phyloP scores from a whole-genome alignment of 2,113 vertebrate species.

The Podarcis cretensis region DNA sequence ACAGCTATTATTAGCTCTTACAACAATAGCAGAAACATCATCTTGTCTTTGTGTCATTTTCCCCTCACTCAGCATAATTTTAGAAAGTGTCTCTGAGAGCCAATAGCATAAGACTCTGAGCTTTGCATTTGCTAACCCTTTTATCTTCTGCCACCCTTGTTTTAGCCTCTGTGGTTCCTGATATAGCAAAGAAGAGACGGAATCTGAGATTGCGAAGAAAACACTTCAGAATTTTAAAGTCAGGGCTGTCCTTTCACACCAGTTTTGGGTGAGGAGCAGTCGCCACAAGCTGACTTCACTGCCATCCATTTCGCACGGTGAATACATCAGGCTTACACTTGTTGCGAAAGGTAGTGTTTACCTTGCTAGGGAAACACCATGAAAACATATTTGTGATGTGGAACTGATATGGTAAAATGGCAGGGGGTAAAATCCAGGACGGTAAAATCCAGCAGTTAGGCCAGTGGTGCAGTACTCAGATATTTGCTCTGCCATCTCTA shows the following conservation, averaged over 20 bases:
- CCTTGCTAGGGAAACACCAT: not conserved
- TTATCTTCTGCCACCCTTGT: not conserved
- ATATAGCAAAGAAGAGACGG: not conserved
- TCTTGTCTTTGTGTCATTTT: constrained; percentile 5
- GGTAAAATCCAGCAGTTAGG: not conserved
- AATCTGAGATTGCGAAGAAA: not conserved
- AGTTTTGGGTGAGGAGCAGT: not conserved
- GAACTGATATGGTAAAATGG: not conserved
- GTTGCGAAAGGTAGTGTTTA: not conserved
- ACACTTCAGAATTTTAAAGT: not conserved
- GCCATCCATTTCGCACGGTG: not conserved
- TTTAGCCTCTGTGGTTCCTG: not conserved
- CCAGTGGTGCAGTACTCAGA: not conserved
- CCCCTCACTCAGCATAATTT: constrained; percentile 14
- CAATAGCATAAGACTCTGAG: not conserved
- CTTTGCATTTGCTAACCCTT: constrained; percentile 1
- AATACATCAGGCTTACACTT: not conserved
- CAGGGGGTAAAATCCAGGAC: no score
- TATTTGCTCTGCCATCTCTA: not conserved
- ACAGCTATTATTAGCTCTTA: constrained; percentile 13
- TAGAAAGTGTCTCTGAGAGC: constrained; percentile 3
- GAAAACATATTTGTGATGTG: not conserved
- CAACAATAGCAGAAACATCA: not conserved
- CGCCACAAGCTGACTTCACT: not conserved
- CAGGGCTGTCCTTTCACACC: not conserved